Conservation (phyloP, 2,888 invertebrate species). For the Palloptera scutellata region DNA sequence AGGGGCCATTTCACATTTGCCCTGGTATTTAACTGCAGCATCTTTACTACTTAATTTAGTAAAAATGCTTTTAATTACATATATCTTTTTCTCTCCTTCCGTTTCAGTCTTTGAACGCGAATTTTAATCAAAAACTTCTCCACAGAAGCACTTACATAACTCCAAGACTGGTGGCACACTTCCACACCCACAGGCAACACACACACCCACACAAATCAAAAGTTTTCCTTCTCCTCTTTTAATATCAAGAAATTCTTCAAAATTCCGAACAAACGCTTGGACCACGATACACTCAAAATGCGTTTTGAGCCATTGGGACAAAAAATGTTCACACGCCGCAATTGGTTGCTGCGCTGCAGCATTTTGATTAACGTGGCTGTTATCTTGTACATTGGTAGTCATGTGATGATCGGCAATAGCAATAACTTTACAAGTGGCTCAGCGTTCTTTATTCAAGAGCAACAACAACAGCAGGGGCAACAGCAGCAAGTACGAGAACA, state of each 20-base stretch:
- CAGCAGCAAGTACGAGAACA: slow-evolving; percentile 26
- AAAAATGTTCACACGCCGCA: slow-evolving; percentile 69
- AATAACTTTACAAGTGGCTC: slow-evolving; percentile 59
- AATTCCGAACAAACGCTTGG: slow-evolving; percentile 33
- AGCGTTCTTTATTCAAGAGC: slow-evolving; percentile 58
- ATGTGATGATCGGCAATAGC: slow-evolving; percentile 66
- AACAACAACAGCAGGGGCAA: slow-evolving; percentile 50
- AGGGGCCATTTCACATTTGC: too few species aligned
- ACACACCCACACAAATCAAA: neutral
- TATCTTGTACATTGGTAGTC: slow-evolving; percentile 75
- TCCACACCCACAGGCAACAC: neutral
- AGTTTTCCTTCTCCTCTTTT: neutral
- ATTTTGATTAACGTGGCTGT: slow-evolving; percentile 78
- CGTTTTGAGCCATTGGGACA: slow-evolving; percentile 58
- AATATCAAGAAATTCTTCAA: slow-evolving; percentile 36
- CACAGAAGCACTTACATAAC: too few species aligned
- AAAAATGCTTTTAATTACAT: too few species aligned
- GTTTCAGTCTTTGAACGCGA: too few species aligned
- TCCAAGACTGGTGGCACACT: neutral
- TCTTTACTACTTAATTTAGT: too few species aligned
- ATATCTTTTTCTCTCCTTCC: too few species aligned
- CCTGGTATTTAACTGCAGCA: too few species aligned
- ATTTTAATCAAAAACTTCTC: too few species aligned
- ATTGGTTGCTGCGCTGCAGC: slow-evolving; percentile 78
- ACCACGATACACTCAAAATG: slow-evolving; percentile 44